Base-by-base conservation (phyloP, 2,888 invertebrate species). In the Gymnoscelis rufifasciata region DNA sequence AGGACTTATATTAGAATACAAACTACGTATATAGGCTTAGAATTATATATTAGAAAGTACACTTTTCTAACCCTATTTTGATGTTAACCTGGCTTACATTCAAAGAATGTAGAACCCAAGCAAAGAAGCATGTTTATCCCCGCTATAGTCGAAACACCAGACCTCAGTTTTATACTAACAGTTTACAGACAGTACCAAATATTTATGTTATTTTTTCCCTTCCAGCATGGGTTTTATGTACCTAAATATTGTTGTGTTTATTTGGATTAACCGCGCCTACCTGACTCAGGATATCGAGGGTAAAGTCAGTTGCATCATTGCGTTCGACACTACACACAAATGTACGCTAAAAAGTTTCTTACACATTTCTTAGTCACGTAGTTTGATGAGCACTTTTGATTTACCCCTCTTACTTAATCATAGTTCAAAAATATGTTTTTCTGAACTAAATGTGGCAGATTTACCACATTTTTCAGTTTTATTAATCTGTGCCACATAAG, bases 291-390 rank as follows among this genome's bases (percentile, higher is more conserved):
- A 49, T 72, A 75, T 74, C 66, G 70, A 77, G 81, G 83, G 75
- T 78, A 71, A 74, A 82, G 88, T 89, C 89, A 88, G 81, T 89
- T 88, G 89, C 88, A 88, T 83, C 88, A 88, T 88, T 89, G 89
- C 88, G 81, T 89, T 89, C 87, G 88, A 83, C 84, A 84, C 87
- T 74, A 82, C 89, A 89, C 89, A 88, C 88, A 89, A 69, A 86
- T 89, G 89, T 88, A 88, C 89, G 89, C 89, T 89, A 87, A 86
- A 86, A 86, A 86, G 75, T 78, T 79, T 82, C 68, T 71, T 68
- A 71, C 73, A 71, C 74, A 71, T 65, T 64, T 74, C 66, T 63
- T 72, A 76, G 70, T 65, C 72, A 78, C 72, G 68, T 70, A 64
- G 64, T 52, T 71, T 64, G 67, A 68, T 68, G 70, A 71, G 80